A percentile compares a stretch with the other conserved stretches of the same genome.
Conservation (phyloP, 2,888 invertebrate species). For the Agrochola lota region DNA sequence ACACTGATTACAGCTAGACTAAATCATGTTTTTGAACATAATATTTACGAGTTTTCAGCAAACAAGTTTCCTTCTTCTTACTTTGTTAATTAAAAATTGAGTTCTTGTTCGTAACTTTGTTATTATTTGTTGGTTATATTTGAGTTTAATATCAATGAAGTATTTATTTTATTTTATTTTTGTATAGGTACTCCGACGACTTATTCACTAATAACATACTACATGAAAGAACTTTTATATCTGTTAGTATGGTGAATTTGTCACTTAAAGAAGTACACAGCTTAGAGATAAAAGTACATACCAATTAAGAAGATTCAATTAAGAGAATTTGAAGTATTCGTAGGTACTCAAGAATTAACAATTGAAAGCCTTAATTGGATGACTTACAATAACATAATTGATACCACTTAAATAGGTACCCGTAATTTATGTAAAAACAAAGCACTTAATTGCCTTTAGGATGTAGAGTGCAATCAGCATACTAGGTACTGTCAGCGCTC, state of each 20-base stretch:
- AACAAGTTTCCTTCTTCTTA: background rate
- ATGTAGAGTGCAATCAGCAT: background rate
- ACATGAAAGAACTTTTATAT: no score
- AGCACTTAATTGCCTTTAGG: background rate
- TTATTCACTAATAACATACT: no score
- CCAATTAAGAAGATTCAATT: no score
- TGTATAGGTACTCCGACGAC: no score
- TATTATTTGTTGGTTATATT: background rate
- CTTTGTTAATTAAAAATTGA: background rate
- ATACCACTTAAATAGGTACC: background rate
- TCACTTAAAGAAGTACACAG: no score
- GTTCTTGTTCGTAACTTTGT: background rate
- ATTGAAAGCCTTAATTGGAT: background rate
- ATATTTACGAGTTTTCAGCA: background rate
- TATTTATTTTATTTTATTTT: no score
- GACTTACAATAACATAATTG: background rate
- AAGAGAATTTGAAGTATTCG: no score
- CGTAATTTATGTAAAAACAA: background rate
- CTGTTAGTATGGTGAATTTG: no score
- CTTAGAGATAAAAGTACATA: no score
- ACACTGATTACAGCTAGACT: background rate
- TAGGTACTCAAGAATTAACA: background rate
- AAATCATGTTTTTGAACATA: background rate
- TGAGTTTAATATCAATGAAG: background rate
- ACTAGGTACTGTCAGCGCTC: no score